Evolutionary conservation across 2,797 vertebrate genomes (phyloP), one percentile per base, ranked within the genome.

Genomic region (Channallabes apus): DNA sequence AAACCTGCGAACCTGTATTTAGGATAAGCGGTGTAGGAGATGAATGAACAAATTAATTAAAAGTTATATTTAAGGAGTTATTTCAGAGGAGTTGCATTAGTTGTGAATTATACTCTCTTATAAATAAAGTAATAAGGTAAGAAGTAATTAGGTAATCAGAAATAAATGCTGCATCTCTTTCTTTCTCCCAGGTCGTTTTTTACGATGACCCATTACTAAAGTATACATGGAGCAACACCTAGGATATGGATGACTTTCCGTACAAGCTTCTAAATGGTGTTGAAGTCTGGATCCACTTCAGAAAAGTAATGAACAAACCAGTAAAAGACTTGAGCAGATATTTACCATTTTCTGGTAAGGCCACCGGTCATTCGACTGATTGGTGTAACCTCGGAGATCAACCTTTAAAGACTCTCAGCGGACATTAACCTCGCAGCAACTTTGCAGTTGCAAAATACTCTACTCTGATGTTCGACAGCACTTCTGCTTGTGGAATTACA

Each of bases 391-490:
- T 72, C 79, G 81, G 85, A 79, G 38, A 64, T 41, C 69, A 59
- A 83, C 27, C 51, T 86, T 71, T 78, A 61, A 24, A 67, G 68
- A 32, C 41, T 62, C 7, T 18, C 22, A n/a, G 59, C 15, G 27
- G 54, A 46, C 82, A 71, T 32, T 67, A 87, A 89, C 85, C 83
- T 38, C 24, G 84, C 89, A 84, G 87, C 88, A 54, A 54, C 51
- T 54, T 54, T 3, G 12, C 12, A 88, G 0, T 90, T 90, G 85
- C 86, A 88, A 65, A 78, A 82, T 85, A 14, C 51, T 90, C 87
- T 88, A 91, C 65, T 87, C 93, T 87, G 90, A 94, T 95, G 94
- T 92, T 88, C 89, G 88, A 89, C 88, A 80, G 85, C 90, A 86
- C 82, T 89, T 92, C 87, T 90, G 88, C 90, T 87, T 46, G 90